These are phyloP conservation scores for Helostoma temminkii DNA, from an alignment of 2,797 vertebrate species.

Conservation along the genomic window DNA sequence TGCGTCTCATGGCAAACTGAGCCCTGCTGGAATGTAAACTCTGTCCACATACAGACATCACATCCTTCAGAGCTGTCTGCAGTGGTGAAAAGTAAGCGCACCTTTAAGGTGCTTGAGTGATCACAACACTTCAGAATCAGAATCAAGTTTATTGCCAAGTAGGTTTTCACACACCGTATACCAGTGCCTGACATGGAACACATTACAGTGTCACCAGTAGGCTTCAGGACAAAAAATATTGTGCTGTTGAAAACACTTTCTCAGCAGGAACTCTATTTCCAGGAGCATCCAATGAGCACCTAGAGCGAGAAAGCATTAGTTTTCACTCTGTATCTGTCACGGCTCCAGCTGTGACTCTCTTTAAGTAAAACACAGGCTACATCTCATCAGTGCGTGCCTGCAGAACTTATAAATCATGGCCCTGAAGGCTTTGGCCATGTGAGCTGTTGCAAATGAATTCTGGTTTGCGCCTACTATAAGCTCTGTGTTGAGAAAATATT, in stretches of 20 bases:
- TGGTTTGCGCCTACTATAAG: constrained; percentile 62
- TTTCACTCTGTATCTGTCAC: constrained; percentile 6
- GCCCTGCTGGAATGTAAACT: constrained; percentile 69
- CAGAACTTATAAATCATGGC: constrained; percentile 56
- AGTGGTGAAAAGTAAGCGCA: neutral
- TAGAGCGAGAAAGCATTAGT: constrained; percentile 3
- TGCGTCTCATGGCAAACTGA: constrained; percentile 45
- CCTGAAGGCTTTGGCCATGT: constrained; percentile 38
- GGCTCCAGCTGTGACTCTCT: constrained; percentile 64
- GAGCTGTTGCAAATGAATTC: constrained; percentile 56
- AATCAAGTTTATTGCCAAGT: too few relatives aligned
- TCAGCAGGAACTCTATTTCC: neutral
- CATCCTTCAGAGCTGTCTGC: constrained; percentile 32
- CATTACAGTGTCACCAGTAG: constrained; percentile 64
- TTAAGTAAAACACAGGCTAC: constrained; percentile 51
- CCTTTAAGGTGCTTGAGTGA: neutral
- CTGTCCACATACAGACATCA: constrained; percentile 44
- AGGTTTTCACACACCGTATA: too few relatives aligned
- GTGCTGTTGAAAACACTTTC: neutral
- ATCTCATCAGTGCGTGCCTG: constrained; percentile 41
- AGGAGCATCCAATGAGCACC: neutral
- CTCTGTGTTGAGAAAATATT: constrained; percentile 74
- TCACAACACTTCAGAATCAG: too few relatives aligned
- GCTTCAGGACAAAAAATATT: constrained; percentile 35
- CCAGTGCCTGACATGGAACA: constrained; percentile 45